Evolutionary conservation across 2,888 invertebrate genomes (phyloP).

Genomic region (Eupithecia tripunctaria): DNA sequence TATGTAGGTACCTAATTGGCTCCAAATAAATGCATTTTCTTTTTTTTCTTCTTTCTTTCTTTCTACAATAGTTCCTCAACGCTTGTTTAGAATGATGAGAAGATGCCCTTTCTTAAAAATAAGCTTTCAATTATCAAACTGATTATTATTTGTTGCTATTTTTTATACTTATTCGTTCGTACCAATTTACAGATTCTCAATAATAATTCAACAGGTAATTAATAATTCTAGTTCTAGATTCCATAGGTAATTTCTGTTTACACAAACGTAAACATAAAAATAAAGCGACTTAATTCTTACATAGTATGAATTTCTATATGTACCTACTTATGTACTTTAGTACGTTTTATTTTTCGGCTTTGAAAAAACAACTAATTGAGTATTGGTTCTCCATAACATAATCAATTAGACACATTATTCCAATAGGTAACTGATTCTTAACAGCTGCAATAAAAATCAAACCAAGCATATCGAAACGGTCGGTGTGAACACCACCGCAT

Average conservation of each 20-base stretch:
- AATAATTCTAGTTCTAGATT: not conserved
- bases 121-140: not conserved
- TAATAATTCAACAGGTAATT: not conserved
- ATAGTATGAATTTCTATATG: not conserved
- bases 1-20: too few relatives aligned
- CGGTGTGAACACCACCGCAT: constrained; percentile 67
- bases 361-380: not conserved
- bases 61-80: not conserved
- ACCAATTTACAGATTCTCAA: not conserved
- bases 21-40: too few relatives aligned
- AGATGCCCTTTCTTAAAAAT: not conserved
- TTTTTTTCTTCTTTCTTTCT: too few relatives aligned
- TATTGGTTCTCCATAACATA: constrained; percentile 8
- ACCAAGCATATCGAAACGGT: constrained; percentile 35
- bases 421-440: constrained; percentile 20
- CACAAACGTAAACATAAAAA: not conserved
- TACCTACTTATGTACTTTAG: not conserved
- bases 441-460: constrained; percentile 30
- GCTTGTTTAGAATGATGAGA: not conserved
- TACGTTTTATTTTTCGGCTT: not conserved
- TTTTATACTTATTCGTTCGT: not conserved
- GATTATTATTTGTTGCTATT: not conserved
- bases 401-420: constrained; percentile 31
- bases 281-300: not conserved
- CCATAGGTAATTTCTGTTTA: not conserved